phyloP scores from a whole-genome alignment of 2,888 invertebrate genomes.

The Tenthredo scrophulariae region DNA sequence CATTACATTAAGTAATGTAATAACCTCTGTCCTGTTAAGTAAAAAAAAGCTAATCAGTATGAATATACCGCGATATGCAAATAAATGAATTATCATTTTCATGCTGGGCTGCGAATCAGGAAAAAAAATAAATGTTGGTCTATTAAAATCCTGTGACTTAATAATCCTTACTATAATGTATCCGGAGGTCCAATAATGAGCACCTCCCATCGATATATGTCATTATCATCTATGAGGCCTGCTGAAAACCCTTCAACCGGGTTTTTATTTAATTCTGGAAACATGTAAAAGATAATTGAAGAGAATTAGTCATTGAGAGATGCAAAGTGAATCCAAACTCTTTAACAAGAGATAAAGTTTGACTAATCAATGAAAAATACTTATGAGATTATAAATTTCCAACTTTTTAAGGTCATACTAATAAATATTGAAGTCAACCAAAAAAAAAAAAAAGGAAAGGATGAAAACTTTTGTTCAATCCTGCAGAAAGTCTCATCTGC shows the following conservation, averaged over 20 bases:
- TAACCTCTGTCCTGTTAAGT: neutral
- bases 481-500: neutral
- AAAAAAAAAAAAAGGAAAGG: neutral
- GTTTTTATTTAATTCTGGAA: slow-evolving; percentile 98
- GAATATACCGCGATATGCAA: neutral
- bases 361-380: neutral
- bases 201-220: slow-evolving; percentile 99
- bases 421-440: neutral
- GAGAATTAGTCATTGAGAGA: neutral
- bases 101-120: neutral
- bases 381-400: neutral
- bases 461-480: neutral
- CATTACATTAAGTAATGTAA: neutral
- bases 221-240: slow-evolving; percentile 99
- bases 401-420: neutral
- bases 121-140: slow-evolving; percentile 54
- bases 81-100: neutral
- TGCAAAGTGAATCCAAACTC: neutral
- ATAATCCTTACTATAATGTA: slow-evolving; percentile 94
- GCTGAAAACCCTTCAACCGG: slow-evolving; percentile 99
- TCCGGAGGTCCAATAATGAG: slow-evolving; percentile 99
- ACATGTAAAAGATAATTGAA: slow-evolving; percentile 51
- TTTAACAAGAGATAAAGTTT: neutral
- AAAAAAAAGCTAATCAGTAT: neutral
- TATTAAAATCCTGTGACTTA: slow-evolving; percentile 23